These are phyloP conservation scores for Drosophila suzukii DNA, from an alignment of 1,140 invertebrate species.

Conservation along the genomic window DNA sequence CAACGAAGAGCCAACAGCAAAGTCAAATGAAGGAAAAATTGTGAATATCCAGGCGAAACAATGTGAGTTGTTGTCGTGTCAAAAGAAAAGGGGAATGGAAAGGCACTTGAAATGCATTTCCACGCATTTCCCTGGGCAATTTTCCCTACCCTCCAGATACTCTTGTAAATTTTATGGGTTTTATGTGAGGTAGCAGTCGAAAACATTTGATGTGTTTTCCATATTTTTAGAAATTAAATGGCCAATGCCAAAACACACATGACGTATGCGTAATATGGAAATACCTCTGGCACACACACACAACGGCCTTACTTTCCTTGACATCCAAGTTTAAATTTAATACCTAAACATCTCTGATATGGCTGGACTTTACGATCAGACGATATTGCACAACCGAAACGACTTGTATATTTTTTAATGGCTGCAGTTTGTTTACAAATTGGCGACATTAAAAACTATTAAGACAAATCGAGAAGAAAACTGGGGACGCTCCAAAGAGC, in stretches of 20 bases:
- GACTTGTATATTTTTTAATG: slow-evolving; percentile 58
- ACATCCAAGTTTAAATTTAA: slow-evolving; percentile 51
- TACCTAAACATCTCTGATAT: slow-evolving; percentile 25
- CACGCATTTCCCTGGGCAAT: slow-evolving; percentile 6
- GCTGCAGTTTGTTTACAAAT: slow-evolving; percentile 77
- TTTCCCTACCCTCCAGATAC: neutral
- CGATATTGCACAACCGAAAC: slow-evolving; percentile 60
- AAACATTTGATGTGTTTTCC: slow-evolving; percentile 32
- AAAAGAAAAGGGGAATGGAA: slow-evolving; percentile 26
- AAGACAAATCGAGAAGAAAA: slow-evolving; percentile 49
- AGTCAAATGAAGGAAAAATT: slow-evolving; percentile 66
- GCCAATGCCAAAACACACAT: slow-evolving; percentile 72
- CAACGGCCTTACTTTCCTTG: slow-evolving; percentile 50
- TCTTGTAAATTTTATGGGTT: slow-evolving; percentile 17
- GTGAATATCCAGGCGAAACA: slow-evolving; percentile 31
- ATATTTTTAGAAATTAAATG: slow-evolving; percentile 49
- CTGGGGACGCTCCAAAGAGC: slow-evolving; percentile 5
- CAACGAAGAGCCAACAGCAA: slow-evolving; percentile 28
- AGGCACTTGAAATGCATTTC: slow-evolving; percentile 48
- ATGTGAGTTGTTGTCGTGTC: slow-evolving; percentile 15
- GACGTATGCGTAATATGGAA: slow-evolving; percentile 74
- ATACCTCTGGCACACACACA: slow-evolving; percentile 5
- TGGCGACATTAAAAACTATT: slow-evolving; percentile 80
- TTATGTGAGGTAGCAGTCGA: slow-evolving; percentile 2
- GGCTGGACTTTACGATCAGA: slow-evolving; percentile 25